Percentiles rank a stretch among this genome's conserved stretches.
These are phyloP conservation scores for Phrynocephalus forsythii DNA, from an alignment of 2,797 vertebrate genomes.

Conservation along the genomic window DNA sequence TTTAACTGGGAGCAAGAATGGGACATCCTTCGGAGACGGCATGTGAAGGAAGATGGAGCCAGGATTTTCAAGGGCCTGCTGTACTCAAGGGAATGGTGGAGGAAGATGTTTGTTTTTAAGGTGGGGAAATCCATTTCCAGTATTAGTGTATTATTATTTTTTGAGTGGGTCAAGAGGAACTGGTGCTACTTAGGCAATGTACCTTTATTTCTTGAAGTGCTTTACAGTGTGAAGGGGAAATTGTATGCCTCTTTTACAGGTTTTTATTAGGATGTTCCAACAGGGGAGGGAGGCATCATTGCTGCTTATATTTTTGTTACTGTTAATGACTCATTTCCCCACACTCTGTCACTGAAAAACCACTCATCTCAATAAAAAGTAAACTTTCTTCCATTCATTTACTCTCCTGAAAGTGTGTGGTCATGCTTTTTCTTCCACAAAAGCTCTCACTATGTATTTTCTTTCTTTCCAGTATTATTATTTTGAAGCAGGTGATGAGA, in stretches of 20 bases:
- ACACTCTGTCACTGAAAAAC: conserved; percentile 35
- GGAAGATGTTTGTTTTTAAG: neutral
- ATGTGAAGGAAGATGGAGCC: neutral
- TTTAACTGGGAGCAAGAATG: neutral
- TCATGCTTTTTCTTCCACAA: neutral
- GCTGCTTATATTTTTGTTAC: conserved; percentile 55
- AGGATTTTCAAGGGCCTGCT: neutral
- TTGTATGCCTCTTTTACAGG: neutral
- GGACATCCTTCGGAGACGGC: neutral
- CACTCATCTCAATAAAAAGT: conserved; percentile 18
- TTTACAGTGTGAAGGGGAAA: neutral
- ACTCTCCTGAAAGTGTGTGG: neutral
- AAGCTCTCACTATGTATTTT: neutral
- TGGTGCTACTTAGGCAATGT: neutral
- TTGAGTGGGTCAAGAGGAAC: neutral
- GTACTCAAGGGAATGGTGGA: conserved; percentile 28
- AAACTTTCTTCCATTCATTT: conserved; percentile 6
- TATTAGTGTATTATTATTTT: conserved; percentile 29
- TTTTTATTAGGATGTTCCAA: conserved; percentile 8
- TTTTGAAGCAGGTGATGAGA: neutral
- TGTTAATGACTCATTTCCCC: conserved; percentile 51
- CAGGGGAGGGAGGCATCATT: neutral
- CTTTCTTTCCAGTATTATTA: neutral
- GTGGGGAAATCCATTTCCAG: conserved; percentile 17
- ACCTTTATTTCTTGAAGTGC: neutral